Evolutionary conservation across 2,113 vertebrate species (phyloP).

Genomic region (Balaeniceps rex): DNA sequence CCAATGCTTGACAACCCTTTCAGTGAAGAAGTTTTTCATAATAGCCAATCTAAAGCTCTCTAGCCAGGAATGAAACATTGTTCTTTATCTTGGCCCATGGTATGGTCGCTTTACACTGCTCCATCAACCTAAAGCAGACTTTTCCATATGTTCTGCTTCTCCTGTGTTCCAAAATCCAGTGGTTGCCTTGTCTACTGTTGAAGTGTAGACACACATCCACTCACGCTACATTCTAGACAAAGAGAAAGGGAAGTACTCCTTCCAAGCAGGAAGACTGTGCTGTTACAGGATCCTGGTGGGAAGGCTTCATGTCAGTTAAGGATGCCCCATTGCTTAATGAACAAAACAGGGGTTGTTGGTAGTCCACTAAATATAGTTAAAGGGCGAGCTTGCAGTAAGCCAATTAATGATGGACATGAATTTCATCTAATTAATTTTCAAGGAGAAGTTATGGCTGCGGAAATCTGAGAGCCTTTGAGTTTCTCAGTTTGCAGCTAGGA

Average conservation of each 20-base stretch:
- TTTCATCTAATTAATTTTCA: slow-evolving; percentile 3
- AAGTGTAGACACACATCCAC: not conserved
- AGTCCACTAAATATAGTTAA: not conserved
- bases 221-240: not conserved
- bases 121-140: not conserved
- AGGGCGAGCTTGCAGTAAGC: not conserved
- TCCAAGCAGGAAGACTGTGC: not conserved
- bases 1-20: not conserved
- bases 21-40: not conserved
- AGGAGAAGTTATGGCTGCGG: not conserved
- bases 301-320: not conserved
- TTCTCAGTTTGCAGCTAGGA: not conserved
- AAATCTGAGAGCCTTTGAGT: not conserved
- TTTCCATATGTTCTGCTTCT: not conserved
- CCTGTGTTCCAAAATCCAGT: not conserved
- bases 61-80: not conserved
- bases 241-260: not conserved
- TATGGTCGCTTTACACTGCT: not conserved
- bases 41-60: not conserved
- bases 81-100: not conserved
- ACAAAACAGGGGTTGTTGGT: not conserved
- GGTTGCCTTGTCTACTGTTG: not conserved
- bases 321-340: not conserved
- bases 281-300: not conserved
- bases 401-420: not conserved